Evolutionary conservation across 1,140 invertebrate species (phyloP).

Genomic region (Bombus sylvicola): DNA sequence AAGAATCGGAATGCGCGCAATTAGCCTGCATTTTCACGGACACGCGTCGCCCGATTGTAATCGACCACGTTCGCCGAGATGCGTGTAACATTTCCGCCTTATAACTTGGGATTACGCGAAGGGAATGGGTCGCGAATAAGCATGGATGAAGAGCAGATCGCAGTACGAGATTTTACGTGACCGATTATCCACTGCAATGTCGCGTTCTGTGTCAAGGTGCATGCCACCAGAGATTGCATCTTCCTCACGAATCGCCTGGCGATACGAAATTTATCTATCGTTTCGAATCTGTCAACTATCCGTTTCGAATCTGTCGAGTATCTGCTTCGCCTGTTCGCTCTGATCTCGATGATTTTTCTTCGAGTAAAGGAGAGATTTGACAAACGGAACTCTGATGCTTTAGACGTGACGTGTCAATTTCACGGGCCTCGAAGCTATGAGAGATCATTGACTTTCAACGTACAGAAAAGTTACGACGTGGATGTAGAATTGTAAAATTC

Average conservation of each 20-base stretch:
- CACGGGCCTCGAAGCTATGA: neutral
- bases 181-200: conserved; percentile 8
- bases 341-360: neutral
- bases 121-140: neutral
- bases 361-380: neutral
- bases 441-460: neutral
- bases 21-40: conserved; percentile 21
- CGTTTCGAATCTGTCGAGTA: neutral
- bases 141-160: conserved; percentile 26
- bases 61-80: conserved; percentile 4
- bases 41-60: conserved; percentile 19
- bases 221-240: conserved; percentile 29
- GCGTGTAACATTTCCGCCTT: conserved; percentile 36
- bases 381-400: neutral
- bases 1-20: neutral
- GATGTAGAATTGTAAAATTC: too few relatives aligned
- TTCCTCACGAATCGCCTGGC: conserved; percentile 10
- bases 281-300: conserved; percentile 15
- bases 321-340: neutral
- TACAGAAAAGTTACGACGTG: too few relatives aligned
- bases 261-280: conserved; percentile 33
- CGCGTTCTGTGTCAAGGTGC: conserved; percentile 49
- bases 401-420: neutral
- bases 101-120: conserved; percentile 25
- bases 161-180: conserved; percentile 51